Conservation (phyloP, 2,888 invertebrate species). For the Adineta ricciae region DNA sequence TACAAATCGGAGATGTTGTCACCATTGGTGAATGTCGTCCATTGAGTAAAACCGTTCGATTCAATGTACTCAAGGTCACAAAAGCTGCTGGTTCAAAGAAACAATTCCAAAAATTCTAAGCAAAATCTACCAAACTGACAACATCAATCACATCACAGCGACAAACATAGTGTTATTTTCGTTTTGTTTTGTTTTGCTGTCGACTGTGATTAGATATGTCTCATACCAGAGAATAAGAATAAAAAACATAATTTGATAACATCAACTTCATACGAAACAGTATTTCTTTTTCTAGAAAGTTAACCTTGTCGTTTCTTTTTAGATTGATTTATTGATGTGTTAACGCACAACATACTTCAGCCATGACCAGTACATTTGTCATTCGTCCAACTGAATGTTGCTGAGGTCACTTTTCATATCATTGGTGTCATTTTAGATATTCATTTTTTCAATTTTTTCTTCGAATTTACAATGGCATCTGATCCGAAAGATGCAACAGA, state of each 20-base stretch:
- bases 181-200: not conserved
- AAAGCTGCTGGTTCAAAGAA: slow-evolving; percentile 79
- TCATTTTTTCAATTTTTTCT: not conserved
- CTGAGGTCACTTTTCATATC: not conserved
- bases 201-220: not conserved
- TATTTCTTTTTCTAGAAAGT: not conserved
- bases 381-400: no score
- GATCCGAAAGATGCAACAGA: not conserved
- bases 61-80: slow-evolving; percentile 93
- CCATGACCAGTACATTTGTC: no score
- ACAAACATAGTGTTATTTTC: not conserved
- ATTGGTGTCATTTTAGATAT: not conserved
- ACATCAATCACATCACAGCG: not conserved
- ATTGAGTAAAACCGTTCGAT: slow-evolving; percentile 91
- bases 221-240: not conserved
- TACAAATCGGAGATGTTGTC: slow-evolving; percentile 84
- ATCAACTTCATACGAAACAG: not conserved
- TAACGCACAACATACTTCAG: no score
- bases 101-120: slow-evolving; percentile 79
- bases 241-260: not conserved
- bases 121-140: not conserved
- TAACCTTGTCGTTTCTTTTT: not conserved
- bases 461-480: not conserved
- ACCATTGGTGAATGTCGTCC: slow-evolving; percentile 98
- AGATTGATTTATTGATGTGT: not conserved